Base-by-base conservation (phyloP, 2,888 invertebrate genomes). In the Atrina japonica region DNA sequence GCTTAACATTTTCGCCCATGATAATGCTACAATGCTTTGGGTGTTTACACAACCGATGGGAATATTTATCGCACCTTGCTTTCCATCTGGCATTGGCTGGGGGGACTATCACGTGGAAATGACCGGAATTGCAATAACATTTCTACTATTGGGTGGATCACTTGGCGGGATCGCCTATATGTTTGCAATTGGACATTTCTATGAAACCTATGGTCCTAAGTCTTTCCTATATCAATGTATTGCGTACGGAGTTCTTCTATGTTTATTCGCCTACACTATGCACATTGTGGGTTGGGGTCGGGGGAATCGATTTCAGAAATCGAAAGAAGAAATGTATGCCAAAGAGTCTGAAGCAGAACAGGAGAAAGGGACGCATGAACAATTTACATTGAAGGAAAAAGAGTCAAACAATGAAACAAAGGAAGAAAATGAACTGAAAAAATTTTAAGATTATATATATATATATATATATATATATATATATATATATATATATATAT, bases 1-100 rank as follows among this genome's bases (percentile, higher is more conserved):
- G 3, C 55, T 84, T n/a, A 74, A 70, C 40, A 73, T 82, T 0
- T 81, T 80, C 52, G 82, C 75, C 1, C 49, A 74, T 5, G 66
- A 77, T 29, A 76, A 70, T 47, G 30, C 66, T 0, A 41, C 68
- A 1, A 75, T 77, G 16, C 49, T 84, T 11, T 86, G 86, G 84
- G 55, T 83, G 9, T 70, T 84, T 16, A 70, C 76, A 1, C 71
- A 65, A 47, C 66, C 76, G 1, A 58, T 83, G 21, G 84, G 77
- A 6, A 66, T 82, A 25, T 83, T 82, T 61, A 75, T 80, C 14
- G 80, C 81, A 0, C 81, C 78, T 0, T 67, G 79, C 14, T 83
- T 84, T 50, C 86, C 86, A 0, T 73, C 78, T 9, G 81, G 82
- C 14, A 78, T 84, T 7, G 80, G 81, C 1, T 85, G 84, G 84